Evolutionary conservation across 1,140 invertebrate genomes (phyloP).

Genomic region (Drosophila ficusphila): DNA sequence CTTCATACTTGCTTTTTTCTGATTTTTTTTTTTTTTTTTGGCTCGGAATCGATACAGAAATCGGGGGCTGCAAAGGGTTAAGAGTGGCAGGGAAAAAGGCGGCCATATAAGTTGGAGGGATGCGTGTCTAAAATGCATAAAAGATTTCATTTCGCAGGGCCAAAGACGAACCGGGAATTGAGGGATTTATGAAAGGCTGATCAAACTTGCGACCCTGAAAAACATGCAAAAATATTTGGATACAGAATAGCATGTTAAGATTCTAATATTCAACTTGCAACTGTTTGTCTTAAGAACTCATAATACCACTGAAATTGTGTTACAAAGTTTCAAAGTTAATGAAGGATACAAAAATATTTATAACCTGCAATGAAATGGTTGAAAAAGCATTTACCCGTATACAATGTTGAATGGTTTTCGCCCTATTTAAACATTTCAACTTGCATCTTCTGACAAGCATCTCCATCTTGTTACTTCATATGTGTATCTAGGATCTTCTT

Average conservation of each 20-base stretch:
- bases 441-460: background rate
- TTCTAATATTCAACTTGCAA: too few species aligned
- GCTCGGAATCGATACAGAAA: constrained; percentile 70
- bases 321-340: too few species aligned
- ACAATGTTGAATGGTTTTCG: too few species aligned
- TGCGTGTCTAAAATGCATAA: constrained; percentile 63
- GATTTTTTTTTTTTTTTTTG: background rate
- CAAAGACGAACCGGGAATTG: background rate
- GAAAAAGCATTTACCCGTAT: too few species aligned
- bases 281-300: too few species aligned
- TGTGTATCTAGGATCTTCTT: background rate
- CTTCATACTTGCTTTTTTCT: background rate
- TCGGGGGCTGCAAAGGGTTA: constrained; percentile 36
- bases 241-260: background rate
- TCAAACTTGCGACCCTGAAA: background rate
- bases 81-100: background rate
- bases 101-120: constrained; percentile 34
- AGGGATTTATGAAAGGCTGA: background rate
- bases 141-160: constrained; percentile 28
- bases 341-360: too few species aligned
- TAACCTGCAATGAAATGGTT: too few species aligned
- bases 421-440: background rate
- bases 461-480: background rate
- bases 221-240: background rate
- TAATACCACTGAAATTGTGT: too few species aligned